phyloP scores from a whole-genome alignment of 2,888 invertebrate species.

The Cordylochernes scorpioides region DNA sequence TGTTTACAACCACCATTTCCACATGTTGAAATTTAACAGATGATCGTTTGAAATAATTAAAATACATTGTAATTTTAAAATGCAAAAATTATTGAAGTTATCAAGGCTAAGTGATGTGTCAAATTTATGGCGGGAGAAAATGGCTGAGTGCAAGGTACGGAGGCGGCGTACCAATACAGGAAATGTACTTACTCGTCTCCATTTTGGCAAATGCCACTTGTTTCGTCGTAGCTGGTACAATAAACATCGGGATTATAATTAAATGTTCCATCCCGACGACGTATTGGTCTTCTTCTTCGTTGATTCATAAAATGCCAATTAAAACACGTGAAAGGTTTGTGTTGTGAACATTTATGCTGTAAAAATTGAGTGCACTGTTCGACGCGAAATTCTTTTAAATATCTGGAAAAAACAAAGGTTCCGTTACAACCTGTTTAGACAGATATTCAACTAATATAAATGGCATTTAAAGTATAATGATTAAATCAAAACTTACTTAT shows the following conservation, averaged over 20 bases:
- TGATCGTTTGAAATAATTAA: no score
- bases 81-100: no score
- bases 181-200: conserved; percentile 76
- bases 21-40: no score
- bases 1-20: no score
- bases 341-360: conserved; percentile 98
- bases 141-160: background rate
- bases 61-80: no score
- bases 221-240: conserved; percentile 97
- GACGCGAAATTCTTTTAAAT: conserved; percentile 95
- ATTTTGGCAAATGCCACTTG: conserved; percentile 88
- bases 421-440: no score
- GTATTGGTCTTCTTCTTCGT: conserved; percentile 66
- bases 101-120: no score
- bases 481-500: no score
- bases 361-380: conserved; percentile 97
- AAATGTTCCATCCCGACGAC: conserved; percentile 86
- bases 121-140: no score
- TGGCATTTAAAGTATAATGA: no score
- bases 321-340: conserved; percentile 96
- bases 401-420: conserved; percentile 35
- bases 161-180: background rate
- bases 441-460: background rate
- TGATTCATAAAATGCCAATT: conserved; percentile 99
- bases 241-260: conserved; percentile 98